Evolutionary conservation across 2,113 vertebrate genomes (phyloP), one percentile per base, ranked within the genome.

Genomic region (Eolophus roseicapilla): DNA sequence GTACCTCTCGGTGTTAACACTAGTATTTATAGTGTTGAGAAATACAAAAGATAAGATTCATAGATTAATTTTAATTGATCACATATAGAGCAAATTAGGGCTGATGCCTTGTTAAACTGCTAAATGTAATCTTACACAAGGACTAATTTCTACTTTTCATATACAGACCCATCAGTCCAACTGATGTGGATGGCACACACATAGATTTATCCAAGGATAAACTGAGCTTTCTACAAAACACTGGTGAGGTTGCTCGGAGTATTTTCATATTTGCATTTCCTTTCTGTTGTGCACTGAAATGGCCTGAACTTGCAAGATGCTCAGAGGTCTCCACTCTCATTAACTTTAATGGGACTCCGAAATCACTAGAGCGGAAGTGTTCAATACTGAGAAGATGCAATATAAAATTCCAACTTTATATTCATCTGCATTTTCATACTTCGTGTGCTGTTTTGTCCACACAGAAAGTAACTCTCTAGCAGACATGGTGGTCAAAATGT

Each of bases 261-360:
- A 50, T 83, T 93, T 88, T 91, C 93, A 84, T 84, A 96, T 92
- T 94, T 93, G 93, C 83, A 82, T 91, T 92, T 96, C 83, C 77
- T 84, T 94, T 86, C 76, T 86, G 77, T 21, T 88, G 88, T 75
- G 83, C 41, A 28, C 11, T 81, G 92, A 95, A 95, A 95, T 35
- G 88, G 92, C 83, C 93, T 96, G 90, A 95, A 96, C 96, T 93
- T 92, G 81, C 90, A 94, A 96, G 92, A 94, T 69, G 95, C 91
- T 91, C 76, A 35, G 92, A 96, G 95, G 95, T 96, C 96, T 96
- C 95, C 46, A 91, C 93, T 96, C 96, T 97, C 90, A 96, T 96
- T 95, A 97, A 96, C 88, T 89, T 96, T 96, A 96, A 95, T 94
- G 91, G 89, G 84, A 96, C 96, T 95, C 74, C 88, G 77, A 94